Base-by-base conservation (phyloP, 2,797 vertebrate species). In the Sibirionetta formosa region DNA sequence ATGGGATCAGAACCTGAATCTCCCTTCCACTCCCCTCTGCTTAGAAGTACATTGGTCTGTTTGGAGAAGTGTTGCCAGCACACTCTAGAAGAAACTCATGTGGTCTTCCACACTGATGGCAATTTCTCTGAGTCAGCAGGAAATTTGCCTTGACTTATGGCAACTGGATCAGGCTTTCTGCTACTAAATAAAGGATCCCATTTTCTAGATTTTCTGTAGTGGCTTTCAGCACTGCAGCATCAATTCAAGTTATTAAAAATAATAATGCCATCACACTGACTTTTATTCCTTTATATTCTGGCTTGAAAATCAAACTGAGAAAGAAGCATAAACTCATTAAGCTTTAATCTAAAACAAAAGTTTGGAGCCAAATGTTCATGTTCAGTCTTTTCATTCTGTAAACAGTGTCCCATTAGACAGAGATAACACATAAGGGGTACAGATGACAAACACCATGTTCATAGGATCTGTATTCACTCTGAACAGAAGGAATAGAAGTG, bases 251-350 rank as follows among this genome's bases (percentile, higher is more conserved):
- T 89, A 87, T 91, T 88, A 83, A 90, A 94, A 91, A 82, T 78
- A 82, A 81, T 79, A 88, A 94, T 90, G 56, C 88, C 26, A 64
- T 79, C 86, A 95, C 94, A 93, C 57, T 80, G 60, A 84, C 64
- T 77, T 91, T 72, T 91, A 85, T 94, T 95, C 38, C 66, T 91
- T 84, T 71, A 78, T 75, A 70, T 72, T 80, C 71, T 90, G 38
- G 46, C 64, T 92, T 75, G 46, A 96, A 95, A 93, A 86, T 70
- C 85, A 76, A 91, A 76, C 26, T 50, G 54, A 27, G 46, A 57
- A 92, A 63, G 77, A 86, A 27, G 4, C 46, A 72, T 81, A 78
- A 93, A 93, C 76, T 96, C 87, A 83, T 95, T 91, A 96, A 85
- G 36, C 50, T n/a, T 82, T 84, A 61, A 88, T 77, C 64, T 94